A percentile compares a stretch with the other conserved stretches of the same genome.
Conservation (phyloP, 2,888 invertebrate species). For the Neocrepidodera transversa region DNA sequence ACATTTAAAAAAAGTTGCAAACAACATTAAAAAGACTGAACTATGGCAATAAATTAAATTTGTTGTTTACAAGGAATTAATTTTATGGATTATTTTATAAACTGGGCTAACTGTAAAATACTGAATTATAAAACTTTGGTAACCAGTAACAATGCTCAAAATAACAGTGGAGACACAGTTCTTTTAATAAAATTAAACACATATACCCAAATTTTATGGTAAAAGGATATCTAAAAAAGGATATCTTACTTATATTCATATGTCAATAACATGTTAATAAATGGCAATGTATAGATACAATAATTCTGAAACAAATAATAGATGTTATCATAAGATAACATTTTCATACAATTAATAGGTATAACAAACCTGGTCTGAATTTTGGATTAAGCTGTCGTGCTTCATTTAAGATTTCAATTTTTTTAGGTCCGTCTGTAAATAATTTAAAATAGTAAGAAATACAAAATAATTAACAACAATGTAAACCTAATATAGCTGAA, state of each 20-base stretch:
- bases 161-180: too few relatives aligned
- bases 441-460: constrained; percentile 26
- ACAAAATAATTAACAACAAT: background rate
- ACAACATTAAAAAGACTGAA: too few relatives aligned
- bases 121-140: too few relatives aligned
- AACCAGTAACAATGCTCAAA: too few relatives aligned
- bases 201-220: constrained; percentile 22
- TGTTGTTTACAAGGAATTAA: too few relatives aligned
- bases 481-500: constrained; percentile 57
- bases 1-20: too few relatives aligned
- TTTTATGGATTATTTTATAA: too few relatives aligned
- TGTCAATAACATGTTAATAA: constrained; percentile 30
- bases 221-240: constrained; percentile 47
- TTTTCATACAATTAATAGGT: background rate
- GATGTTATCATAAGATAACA: constrained; percentile 30
- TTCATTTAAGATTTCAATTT: constrained; percentile 54
- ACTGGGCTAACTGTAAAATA: too few relatives aligned
- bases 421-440: constrained; percentile 60
- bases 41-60: too few relatives aligned
- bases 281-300: constrained; percentile 29
- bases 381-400: constrained; percentile 46
- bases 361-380: constrained; percentile 55
- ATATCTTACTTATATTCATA: constrained; percentile 36
- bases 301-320: constrained; percentile 38
- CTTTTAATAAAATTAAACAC: too few relatives aligned